Evolutionary conservation across 2,113 vertebrate genomes (phyloP).

Genomic region (Diglossa brunneiventris): DNA sequence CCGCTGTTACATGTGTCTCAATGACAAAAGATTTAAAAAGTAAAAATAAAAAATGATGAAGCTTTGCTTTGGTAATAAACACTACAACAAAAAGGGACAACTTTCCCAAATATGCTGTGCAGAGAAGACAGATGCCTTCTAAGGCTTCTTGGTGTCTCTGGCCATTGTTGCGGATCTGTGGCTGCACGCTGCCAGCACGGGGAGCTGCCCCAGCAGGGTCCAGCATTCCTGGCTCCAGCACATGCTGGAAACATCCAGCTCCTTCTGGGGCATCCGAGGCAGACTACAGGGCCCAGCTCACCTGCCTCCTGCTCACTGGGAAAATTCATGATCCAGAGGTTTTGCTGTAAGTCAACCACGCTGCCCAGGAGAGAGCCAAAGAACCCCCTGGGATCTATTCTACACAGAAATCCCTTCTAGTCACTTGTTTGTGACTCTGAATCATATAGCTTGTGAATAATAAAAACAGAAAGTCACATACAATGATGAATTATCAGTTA

Average conservation of each 20-base stretch:
- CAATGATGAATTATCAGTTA: not conserved
- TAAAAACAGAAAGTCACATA: not conserved
- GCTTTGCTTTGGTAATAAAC: constrained; percentile 4
- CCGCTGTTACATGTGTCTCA: not conserved
- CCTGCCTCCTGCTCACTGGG: not conserved
- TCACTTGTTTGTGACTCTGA: not conserved
- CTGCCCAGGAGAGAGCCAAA: not conserved
- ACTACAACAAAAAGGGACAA: not conserved
- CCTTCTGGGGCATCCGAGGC: not conserved
- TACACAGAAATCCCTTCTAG: not conserved
- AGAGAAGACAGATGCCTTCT: not conserved
- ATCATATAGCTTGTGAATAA: not conserved
- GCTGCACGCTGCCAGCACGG: not conserved
- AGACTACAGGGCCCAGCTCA: not conserved
- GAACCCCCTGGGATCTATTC: not conserved
- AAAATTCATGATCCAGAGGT: not conserved
- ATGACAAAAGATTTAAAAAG: not conserved
- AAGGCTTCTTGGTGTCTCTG: not conserved
- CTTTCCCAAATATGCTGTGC: not conserved
- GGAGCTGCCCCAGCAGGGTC: not conserved
- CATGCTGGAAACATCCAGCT: not conserved
- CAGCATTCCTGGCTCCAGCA: not conserved
- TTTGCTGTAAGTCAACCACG: not conserved
- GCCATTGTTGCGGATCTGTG: not conserved
- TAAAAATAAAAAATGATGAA: constrained; percentile 13